Conservation (phyloP, 2,888 invertebrate genomes). For the Epinotia brunnichana region DNA sequence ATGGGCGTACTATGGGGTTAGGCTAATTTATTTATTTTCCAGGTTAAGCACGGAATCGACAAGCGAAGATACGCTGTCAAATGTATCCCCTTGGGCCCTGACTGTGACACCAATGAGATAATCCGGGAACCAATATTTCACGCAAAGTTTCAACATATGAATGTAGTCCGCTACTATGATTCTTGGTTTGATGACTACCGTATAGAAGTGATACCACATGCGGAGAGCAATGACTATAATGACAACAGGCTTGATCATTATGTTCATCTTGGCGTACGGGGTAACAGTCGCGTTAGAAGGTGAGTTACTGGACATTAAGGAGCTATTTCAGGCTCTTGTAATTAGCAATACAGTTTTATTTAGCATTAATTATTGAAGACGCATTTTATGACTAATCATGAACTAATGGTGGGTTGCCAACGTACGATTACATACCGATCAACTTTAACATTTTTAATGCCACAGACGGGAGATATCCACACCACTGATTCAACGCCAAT, state of each 20-base stretch:
- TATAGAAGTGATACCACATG: not conserved
- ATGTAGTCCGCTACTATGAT: not conserved
- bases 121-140: not conserved
- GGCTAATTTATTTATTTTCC: too few relatives aligned
- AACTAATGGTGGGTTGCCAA: too few relatives aligned
- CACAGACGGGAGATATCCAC: too few relatives aligned
- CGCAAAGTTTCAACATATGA: not conserved
- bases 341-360: too few relatives aligned
- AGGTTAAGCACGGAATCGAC: not conserved
- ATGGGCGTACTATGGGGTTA: too few relatives aligned
- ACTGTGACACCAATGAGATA: not conserved
- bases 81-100: not conserved
- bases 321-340: too few relatives aligned
- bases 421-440: too few relatives aligned
- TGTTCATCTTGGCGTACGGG: not conserved
- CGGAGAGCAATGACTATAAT: not conserved
- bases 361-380: too few relatives aligned
- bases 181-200: slow-evolving; percentile 8
- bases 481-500: too few relatives aligned
- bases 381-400: too few relatives aligned
- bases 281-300: not conserved
- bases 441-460: too few relatives aligned
- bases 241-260: not conserved
- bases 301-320: not conserved
- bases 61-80: not conserved